Conservation (phyloP, 2,797 vertebrate species). For the Percopsis omiscomaycus region DNA sequence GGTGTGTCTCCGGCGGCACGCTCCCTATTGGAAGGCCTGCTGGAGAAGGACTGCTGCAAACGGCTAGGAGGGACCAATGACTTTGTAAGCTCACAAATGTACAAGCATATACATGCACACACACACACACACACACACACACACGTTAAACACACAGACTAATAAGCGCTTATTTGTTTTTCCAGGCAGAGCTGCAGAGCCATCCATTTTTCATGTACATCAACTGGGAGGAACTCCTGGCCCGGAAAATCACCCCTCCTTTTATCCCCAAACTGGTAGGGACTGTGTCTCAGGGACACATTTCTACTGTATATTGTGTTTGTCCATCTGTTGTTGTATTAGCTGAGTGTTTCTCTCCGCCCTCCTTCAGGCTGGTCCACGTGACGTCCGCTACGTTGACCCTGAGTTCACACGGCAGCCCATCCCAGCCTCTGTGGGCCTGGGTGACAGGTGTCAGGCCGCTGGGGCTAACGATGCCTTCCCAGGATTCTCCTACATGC, state of each 20-base stretch:
- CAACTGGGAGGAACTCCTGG: constrained; percentile 76
- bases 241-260: constrained; percentile 70
- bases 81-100: constrained; percentile 64
- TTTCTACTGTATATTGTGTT: not conserved
- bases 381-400: constrained; percentile 77
- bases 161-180: constrained; percentile 10
- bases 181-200: constrained; percentile 74
- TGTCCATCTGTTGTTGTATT: not conserved
- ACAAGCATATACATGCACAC: not conserved
- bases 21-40: constrained; percentile 70
- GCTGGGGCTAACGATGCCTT: constrained; percentile 56
- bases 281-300: constrained; percentile 4
- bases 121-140: constrained; percentile 1
- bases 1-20: constrained; percentile 62
- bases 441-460: constrained; percentile 48
- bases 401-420: constrained; percentile 75
- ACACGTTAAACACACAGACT: not conserved
- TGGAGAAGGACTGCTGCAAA: constrained; percentile 71
- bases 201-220: constrained; percentile 76
- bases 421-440: constrained; percentile 66
- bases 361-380: constrained; percentile 67
- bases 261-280: constrained; percentile 78
- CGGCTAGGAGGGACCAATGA: constrained; percentile 72
- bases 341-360: not conserved
- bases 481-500: constrained; percentile 76